Conservation (phyloP, 2,797 vertebrate genomes). For the Danio aesculapii region DNA sequence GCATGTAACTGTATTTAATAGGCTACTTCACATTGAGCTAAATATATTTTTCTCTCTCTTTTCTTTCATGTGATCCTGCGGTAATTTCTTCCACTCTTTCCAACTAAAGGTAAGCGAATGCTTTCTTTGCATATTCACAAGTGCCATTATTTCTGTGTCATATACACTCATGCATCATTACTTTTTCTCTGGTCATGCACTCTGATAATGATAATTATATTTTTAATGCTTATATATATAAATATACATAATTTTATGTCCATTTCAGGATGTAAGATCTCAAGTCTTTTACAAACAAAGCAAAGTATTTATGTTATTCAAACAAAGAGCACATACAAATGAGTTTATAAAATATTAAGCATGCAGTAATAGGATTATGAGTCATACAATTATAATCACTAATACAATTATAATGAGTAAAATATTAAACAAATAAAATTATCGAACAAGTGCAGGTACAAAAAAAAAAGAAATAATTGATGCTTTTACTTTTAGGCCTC, state of each 20-base stretch:
- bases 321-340: not conserved
- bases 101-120: constrained; percentile 30
- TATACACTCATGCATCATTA: not conserved
- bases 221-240: not conserved
- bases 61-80: constrained; percentile 28
- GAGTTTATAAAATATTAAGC: not conserved
- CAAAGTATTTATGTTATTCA: no score
- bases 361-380: not conserved
- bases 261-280: not conserved
- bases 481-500: not conserved
- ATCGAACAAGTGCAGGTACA: not conserved
- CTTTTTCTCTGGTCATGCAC: not conserved
- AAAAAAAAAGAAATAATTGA: not conserved
- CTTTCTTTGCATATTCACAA: constrained; percentile 22
- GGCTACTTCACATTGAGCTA: not conserved
- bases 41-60: constrained; percentile 11
- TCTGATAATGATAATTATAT: not conserved
- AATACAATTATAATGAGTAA: not conserved
- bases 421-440: not conserved
- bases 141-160: constrained; percentile 7
- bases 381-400: not conserved
- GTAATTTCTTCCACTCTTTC: constrained; percentile 20
- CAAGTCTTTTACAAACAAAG: not conserved
- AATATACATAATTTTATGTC: not conserved
- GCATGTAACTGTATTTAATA: no score